phyloP scores from a whole-genome alignment of 2,113 vertebrate species.

The Amblyornis subalaris region DNA sequence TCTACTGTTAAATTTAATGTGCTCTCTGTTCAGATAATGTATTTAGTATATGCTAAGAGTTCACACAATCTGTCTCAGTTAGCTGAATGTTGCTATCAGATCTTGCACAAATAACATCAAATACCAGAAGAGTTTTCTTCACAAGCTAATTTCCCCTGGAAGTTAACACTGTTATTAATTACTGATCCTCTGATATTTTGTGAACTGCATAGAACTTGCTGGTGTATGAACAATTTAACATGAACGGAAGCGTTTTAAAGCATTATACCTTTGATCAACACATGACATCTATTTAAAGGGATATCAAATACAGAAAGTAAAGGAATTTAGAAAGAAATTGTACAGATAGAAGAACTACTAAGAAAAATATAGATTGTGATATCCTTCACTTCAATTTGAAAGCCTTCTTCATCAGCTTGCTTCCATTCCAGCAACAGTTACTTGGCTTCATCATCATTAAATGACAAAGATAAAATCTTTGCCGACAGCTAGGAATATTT shows the following conservation, averaged over 20 bases:
- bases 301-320: not conserved
- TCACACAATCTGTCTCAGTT: not conserved
- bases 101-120: not conserved
- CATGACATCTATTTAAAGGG: not conserved
- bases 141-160: not conserved
- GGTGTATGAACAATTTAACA: not conserved
- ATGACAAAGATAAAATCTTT: constrained; percentile 16
- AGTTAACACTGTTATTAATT: not conserved
- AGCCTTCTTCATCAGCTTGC: not conserved
- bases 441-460: constrained; percentile 14
- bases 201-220: not conserved
- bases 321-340: not conserved
- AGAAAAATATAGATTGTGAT: not conserved
- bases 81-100: not conserved
- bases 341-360: not conserved
- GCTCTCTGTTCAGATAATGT: not conserved
- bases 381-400: not conserved
- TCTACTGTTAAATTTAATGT: not conserved
- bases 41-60: not conserved
- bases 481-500: not conserved
- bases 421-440: constrained; percentile 24
- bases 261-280: not conserved
- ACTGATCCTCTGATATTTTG: not conserved
- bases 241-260: not conserved
- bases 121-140: not conserved